Evolutionary conservation across 2,797 vertebrate genomes (phyloP).

Genomic region (Poeciliopsis presidionis): DNA sequence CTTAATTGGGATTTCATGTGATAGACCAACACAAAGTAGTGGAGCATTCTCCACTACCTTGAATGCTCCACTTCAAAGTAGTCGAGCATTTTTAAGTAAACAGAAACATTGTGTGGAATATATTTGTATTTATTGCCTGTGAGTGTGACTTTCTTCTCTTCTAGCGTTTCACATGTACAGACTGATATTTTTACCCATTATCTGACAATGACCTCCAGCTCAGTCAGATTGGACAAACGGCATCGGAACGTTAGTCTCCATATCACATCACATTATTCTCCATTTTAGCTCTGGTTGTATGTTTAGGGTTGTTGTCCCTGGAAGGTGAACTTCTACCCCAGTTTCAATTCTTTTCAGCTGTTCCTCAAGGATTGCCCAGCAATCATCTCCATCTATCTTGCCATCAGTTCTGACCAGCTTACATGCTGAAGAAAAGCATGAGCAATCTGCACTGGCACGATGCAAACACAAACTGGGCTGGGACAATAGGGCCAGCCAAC

Average conservation of each 20-base stretch:
- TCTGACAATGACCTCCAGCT: not conserved
- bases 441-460: too few species aligned
- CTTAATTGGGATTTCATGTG: not conserved
- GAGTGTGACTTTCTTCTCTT: not conserved
- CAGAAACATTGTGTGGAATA: not conserved
- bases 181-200: not conserved
- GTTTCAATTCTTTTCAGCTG: not conserved
- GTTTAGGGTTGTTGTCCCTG: not conserved
- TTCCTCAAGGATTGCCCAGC: not conserved
- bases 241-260: not conserved
- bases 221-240: not conserved
- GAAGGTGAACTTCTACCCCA: not conserved
- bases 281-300: not conserved
- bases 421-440: not conserved
- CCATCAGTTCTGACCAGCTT: not conserved
- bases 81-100: not conserved
- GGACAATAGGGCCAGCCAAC: too few species aligned
- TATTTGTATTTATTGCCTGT: not conserved
- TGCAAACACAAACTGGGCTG: too few species aligned
- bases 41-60: not conserved
- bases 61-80: not conserved
- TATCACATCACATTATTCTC: not conserved
- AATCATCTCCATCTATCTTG: not conserved
- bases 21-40: conserved; percentile 5
- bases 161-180: not conserved